A percentile compares a stretch with the other conserved stretches of the same genome.
Evolutionary conservation across 2,113 vertebrate species (phyloP).

Genomic region (Hepsetus odoe): DNA sequence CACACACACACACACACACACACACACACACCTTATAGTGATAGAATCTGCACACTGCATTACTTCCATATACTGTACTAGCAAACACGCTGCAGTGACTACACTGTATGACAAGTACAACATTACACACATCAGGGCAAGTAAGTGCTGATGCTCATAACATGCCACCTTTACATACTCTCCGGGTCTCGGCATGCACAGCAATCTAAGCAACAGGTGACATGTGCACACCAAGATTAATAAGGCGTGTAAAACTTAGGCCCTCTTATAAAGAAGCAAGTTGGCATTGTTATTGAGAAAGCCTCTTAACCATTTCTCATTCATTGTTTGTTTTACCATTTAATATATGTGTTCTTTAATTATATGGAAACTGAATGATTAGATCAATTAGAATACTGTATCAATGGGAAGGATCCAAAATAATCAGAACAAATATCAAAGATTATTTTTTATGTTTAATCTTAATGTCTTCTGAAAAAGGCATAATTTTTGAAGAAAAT

Average conservation of each 20-base stretch:
- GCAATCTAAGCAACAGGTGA: not conserved
- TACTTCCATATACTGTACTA: constrained; percentile 18
- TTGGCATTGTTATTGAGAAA: no score
- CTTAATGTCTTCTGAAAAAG: no score
- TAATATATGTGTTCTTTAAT: no score
- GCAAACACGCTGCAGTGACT: constrained; percentile 12
- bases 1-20: constrained; percentile 37
- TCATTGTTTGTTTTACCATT: no score
- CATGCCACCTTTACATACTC: not conserved
- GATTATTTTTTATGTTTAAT: no score
- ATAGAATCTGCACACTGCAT: constrained; percentile 18
- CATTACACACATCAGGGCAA: not conserved
- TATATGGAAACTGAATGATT: no score
- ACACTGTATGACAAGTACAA: not conserved
- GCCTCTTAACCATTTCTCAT: no score
- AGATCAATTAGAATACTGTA: no score
- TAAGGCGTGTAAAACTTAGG: not conserved
- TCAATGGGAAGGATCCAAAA: no score
- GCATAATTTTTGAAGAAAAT: no score
- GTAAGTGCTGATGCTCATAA: not conserved
- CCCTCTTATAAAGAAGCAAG: not conserved
- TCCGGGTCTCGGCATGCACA: not conserved
- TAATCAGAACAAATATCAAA: no score
- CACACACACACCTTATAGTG: constrained; percentile 13
- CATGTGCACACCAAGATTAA: not conserved